Evolutionary conservation across 1,140 invertebrate genomes (phyloP), one percentile per base, ranked within the genome.

Genomic region (Temnothorax curvispinosus): DNA sequence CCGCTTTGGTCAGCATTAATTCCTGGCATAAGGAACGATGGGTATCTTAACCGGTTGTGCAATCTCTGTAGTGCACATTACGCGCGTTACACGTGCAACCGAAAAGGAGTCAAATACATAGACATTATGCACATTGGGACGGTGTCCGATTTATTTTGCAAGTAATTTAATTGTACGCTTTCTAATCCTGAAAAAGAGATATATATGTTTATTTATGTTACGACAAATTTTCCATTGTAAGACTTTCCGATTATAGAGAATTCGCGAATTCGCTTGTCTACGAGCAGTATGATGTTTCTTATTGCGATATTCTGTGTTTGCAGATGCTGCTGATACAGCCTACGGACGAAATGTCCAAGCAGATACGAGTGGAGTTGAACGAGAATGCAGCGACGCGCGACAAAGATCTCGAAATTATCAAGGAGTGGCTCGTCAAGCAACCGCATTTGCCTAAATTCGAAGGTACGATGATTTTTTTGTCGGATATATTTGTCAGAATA

Each of bases 361-460:
- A 96, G 93, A 98, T 98, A 91, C 96, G 97, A 76, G 95, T 96
- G 85, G 98, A 98, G 93, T 94, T 98, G n/a, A 98, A 98, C 60
- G 96, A 97, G 93, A 96, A 97, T 91, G 95, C 96, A 6, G 94
- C 94, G 41, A 97, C 97, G 0, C 95, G 97, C 44, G 96, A 97
- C 6, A 95, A 95, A 1, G 97, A 98, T 92, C 94, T 98, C 64
- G 92, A 95, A 86, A 94, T 96, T 27, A 96, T 98, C 21, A 97
- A 96, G 82, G 96, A 97, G 81, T 98, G 97, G 97, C 93, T 98
- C 0, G 92, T 94, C 9, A 97, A 97, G 88, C 97, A 98, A 93
- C 97, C 97, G 0, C 97, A 98, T 95, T 95, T 98, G 67, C 97
- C 97, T 27, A 94, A 96, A 75, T 96, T 96, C 58, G 96, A 97